Evolutionary conservation across 2,113 vertebrate species (phyloP).

Genomic region (Pygoscelis antarcticus): DNA sequence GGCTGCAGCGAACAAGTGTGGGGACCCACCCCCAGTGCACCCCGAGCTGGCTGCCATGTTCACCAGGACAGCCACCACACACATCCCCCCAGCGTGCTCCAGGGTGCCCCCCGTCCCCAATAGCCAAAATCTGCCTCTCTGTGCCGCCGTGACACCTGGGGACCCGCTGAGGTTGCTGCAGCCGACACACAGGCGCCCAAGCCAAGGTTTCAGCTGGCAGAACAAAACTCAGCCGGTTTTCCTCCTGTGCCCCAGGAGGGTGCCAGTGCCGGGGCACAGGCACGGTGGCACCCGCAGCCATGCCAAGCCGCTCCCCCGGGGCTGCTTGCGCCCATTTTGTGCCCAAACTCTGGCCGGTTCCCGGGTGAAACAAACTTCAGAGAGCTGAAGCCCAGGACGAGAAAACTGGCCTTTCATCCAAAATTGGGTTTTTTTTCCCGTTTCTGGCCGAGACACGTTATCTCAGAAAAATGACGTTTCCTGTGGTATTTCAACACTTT

Average conservation of each 20-base stretch:
- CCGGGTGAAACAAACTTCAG: background rate
- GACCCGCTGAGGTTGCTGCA: fast-evolving
- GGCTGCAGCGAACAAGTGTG: background rate
- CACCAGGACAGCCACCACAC: background rate
- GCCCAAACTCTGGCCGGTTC: background rate
- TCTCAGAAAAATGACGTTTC: background rate
- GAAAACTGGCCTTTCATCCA: background rate
- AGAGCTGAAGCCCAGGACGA: background rate
- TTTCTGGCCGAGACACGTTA: background rate
- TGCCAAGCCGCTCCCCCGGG: fast-evolving
- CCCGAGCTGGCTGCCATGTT: background rate
- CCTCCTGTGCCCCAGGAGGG: background rate
- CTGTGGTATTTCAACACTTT: background rate
- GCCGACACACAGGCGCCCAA: fast-evolving
- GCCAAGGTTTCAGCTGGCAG: background rate
- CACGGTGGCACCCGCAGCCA: fast-evolving
- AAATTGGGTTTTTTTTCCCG: fast-evolving
- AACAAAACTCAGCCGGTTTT: background rate
- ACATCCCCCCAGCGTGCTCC: fast-evolving
- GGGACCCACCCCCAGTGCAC: fast-evolving
- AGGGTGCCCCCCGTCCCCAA: fast-evolving
- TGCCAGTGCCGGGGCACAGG: fast-evolving
- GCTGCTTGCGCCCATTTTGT: background rate
- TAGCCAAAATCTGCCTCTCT: background rate
- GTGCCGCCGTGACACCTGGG: background rate